phyloP scores from a whole-genome alignment of 2,888 invertebrate genomes.

The Charanyca ferruginea region DNA sequence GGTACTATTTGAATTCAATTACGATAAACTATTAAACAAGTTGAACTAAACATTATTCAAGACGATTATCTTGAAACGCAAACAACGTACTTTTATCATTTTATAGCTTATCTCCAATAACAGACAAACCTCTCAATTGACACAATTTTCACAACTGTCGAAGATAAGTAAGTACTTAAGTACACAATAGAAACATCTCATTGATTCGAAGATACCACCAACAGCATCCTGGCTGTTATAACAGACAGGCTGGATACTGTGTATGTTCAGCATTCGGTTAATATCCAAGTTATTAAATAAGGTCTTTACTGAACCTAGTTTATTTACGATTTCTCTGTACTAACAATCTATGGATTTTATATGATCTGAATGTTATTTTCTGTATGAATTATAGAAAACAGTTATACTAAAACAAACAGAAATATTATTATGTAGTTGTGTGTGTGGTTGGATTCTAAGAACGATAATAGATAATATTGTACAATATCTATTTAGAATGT shows the following conservation, averaged over 20 bases:
- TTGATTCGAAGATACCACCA: slow-evolving; percentile 27
- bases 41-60: too few relatives aligned
- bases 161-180: not conserved
- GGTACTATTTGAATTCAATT: too few relatives aligned
- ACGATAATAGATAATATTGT: slow-evolving; percentile 7
- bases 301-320: too few relatives aligned
- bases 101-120: not conserved
- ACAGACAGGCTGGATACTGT: too few relatives aligned
- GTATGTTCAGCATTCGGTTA: too few relatives aligned
- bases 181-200: not conserved
- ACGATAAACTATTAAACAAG: too few relatives aligned
- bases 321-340: too few relatives aligned
- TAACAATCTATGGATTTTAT: too few relatives aligned
- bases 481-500: slow-evolving; percentile 7
- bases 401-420: slow-evolving; percentile 14
- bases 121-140: slow-evolving; percentile 4
- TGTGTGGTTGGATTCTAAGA: slow-evolving; percentile 25
- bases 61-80: not conserved
- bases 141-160: not conserved
- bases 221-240: too few relatives aligned
- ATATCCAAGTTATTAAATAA: too few relatives aligned
- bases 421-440: slow-evolving; percentile 11
- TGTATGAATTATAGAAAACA: slow-evolving; percentile 11
- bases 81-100: not conserved
- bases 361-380: too few relatives aligned